Conservation (phyloP, 2,113 vertebrate species). For the Dromas ardeola region DNA sequence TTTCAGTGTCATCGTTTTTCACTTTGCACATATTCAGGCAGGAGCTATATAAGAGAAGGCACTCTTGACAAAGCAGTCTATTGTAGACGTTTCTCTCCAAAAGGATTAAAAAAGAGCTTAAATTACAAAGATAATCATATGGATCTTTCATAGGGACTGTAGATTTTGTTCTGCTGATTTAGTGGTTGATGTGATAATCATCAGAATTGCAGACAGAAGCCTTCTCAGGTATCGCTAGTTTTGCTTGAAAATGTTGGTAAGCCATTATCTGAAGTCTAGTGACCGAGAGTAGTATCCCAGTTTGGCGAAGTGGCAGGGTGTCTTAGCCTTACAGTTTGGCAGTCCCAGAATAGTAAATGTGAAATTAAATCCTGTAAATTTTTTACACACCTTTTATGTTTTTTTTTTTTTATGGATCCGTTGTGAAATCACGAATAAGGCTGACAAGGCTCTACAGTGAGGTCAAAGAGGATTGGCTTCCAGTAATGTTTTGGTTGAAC, state of each 20-base stretch:
- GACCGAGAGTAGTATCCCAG: neutral
- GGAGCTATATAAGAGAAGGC: neutral
- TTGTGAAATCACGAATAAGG: neutral
- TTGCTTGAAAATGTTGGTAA: neutral
- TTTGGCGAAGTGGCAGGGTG: neutral
- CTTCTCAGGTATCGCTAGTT: neutral
- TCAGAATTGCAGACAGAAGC: neutral
- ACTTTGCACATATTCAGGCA: neutral
- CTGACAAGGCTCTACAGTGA: neutral
- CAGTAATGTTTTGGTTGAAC: neutral
- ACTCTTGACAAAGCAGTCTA: neutral
- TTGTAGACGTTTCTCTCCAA: neutral
- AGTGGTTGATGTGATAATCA: slow-evolving; percentile 36
- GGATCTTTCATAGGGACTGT: neutral
- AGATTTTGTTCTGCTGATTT: neutral
- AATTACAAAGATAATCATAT: slow-evolving; percentile 22
- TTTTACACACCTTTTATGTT: neutral
- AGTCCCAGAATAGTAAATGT: neutral
- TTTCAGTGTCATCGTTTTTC: neutral
- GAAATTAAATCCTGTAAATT: slow-evolving; percentile 7
- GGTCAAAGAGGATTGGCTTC: neutral
- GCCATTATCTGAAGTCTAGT: neutral
- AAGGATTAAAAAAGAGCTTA: slow-evolving; percentile 28
- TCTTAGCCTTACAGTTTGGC: neutral
- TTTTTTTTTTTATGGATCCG: neutral